Base-by-base conservation (phyloP, 2,797 vertebrate species). In the Fundulus diaphanus region DNA sequence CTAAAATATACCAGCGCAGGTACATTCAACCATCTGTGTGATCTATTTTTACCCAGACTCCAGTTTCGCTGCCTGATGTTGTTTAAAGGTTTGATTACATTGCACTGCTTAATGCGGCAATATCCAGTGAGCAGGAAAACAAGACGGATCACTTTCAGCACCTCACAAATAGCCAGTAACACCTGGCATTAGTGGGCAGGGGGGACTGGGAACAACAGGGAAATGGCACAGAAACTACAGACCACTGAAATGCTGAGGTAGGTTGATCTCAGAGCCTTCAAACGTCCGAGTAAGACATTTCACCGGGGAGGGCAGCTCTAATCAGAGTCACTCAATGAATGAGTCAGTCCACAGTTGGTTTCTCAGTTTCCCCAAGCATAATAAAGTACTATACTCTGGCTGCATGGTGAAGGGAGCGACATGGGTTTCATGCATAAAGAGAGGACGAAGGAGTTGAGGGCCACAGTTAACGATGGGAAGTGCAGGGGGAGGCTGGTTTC, bases 261-360 rank as follows among this genome's bases (percentile, higher is more conserved):
- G 68, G 74, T 74, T 18, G n/a, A 70, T 73, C 82, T 79, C 59
- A 80, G 78, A 78, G 40, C 54, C 59, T 49, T 86, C 75, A 65
- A 81, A 79, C 77, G 70, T 73, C 76, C 85, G 74, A 90, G 72
- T 78, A 75, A 90, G 83, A 90, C 82, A 86, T 90, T 84, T 76
- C 76, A 86, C 82, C 85, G 82, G 79, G 72, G 59, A 80, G 77
- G 78, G 78, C 78, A 81, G 73, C 78, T 89, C 80, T 84, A 67
- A 80, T 78, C 70, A 31, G 86, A 78, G 83, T 85, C 82, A 76
- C 37, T 78, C 76, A 83, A 83, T 82, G 85, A 87, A 79, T 86
- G 89, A 91, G 76, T 91, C 87, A 81, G 27, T 79, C 84, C 76
- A 49, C 80, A 74, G 24, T 82, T 82, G 82, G 65, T 81, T 85